These are phyloP conservation scores for Sphaeramia orbicularis DNA, from an alignment of 2,797 vertebrate genomes.

Conservation along the genomic window DNA sequence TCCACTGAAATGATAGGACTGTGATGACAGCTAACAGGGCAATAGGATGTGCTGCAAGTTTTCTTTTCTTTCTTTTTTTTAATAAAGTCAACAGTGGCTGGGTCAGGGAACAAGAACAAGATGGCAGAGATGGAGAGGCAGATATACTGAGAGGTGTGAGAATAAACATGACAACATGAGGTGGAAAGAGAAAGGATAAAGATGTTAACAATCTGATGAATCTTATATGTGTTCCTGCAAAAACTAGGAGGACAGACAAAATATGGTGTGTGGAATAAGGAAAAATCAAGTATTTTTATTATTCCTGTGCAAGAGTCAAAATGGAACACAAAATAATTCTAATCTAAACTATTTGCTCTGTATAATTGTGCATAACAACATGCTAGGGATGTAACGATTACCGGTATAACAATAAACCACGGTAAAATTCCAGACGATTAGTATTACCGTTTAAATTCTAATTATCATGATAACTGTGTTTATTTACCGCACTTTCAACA, in stretches of 20 bases:
- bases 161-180: background rate
- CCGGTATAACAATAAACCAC: too few species aligned
- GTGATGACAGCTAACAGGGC: constrained; percentile 12
- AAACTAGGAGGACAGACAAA: background rate
- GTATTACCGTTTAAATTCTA: too few species aligned
- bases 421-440: too few species aligned
- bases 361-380: constrained; percentile 13
- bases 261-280: background rate
- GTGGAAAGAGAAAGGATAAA: background rate
- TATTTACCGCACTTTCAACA: too few species aligned
- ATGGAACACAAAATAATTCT: constrained; percentile 10
- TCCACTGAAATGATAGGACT: constrained; percentile 9
- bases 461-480: too few species aligned
- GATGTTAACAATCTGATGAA: background rate
- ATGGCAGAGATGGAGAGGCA: background rate
- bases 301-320: constrained; percentile 3
- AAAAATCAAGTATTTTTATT: background rate
- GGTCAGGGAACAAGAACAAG: too few species aligned
- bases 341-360: constrained; percentile 17
- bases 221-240: constrained; percentile 7
- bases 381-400: too few species aligned
- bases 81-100: background rate
- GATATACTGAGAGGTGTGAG: constrained; percentile 1
- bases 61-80: constrained; percentile 7
- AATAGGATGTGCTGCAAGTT: background rate